These are phyloP conservation scores for Tenebrosternarchus preto DNA, from an alignment of 2,113 vertebrate genomes.

Conservation along the genomic window DNA sequence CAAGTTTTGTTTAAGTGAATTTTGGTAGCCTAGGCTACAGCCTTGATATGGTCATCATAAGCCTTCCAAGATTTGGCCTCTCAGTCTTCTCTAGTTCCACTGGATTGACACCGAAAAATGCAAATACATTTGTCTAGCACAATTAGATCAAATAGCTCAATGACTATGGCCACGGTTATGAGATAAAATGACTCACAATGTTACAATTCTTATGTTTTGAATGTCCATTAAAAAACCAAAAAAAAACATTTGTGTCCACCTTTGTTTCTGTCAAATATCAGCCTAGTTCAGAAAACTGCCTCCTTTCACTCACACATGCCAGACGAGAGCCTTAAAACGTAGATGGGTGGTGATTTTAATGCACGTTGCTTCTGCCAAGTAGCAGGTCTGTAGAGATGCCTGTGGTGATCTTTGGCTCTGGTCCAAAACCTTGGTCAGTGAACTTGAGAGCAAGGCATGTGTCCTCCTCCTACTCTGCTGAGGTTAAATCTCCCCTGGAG, in stretches of 20 bases:
- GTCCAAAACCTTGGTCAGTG: not conserved
- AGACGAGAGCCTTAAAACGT: not conserved
- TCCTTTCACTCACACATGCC: not conserved
- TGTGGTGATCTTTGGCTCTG: not conserved
- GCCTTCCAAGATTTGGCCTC: conserved; percentile 5
- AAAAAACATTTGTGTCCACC: too few relatives aligned
- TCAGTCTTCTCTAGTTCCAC: not conserved
- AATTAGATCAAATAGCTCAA: not conserved
- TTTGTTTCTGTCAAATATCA: not conserved
- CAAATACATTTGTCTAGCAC: not conserved
- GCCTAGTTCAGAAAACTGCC: not conserved
- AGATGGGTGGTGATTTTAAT: conserved; percentile 9
- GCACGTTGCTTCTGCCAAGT: not conserved
- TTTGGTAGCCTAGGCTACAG: not conserved
- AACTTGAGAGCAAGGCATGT: not conserved
- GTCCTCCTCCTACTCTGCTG: not conserved
- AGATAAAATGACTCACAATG: not conserved
- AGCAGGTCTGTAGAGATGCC: not conserved
- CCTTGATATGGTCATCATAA: conserved; percentile 19
- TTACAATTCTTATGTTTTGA: not conserved
- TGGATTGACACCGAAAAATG: conserved; percentile 6
- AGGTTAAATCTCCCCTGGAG: not conserved
- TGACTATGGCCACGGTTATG: not conserved
- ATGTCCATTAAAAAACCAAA: too few relatives aligned
- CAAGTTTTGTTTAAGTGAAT: conserved; percentile 19